Evolutionary conservation across 2,888 invertebrate species (phyloP), one percentile per base, ranked within the genome.

Genomic region (Drosophila recens): DNA sequence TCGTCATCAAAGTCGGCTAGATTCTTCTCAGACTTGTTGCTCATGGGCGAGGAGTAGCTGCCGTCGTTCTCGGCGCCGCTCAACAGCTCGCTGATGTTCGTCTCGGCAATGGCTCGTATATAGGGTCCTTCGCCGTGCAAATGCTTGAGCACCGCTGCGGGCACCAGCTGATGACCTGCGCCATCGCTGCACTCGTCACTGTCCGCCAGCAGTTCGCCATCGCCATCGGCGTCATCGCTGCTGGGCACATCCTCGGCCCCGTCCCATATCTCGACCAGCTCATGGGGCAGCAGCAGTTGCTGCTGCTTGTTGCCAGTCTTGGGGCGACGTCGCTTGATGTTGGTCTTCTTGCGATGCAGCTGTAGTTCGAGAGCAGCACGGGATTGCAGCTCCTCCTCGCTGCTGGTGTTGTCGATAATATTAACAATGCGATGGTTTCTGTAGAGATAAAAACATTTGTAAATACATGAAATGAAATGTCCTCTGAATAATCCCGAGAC

Each of bases 1-100:
- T 98, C 98, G 5, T 98, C 98, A 89, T 98, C 98, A 89, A 98
- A 96, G 92, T 98, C 98, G 0, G 97, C 97, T 95, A 98, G 96
- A 92, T 98, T 98, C 82, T 98, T 97, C 87, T 98, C 98, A 2
- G 98, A 98, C 93, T 98, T 98, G 82, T 97, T 97, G 72, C 97
- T 98, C 93, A 97, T 95, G 36, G 97, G 95, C 0, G 98, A 98
- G n/a, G 98, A 98, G 82, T 97, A 97, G 89, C 97, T 97, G n/a
- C 97, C 97, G 87, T 96, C 96, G 64, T 95, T 95, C 82, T 96
- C 96, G 61, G 95, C 95, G 0, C 95, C 95, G 75, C 94, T 94
- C 6, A 93, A 67, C 36, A 93, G 80, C 48, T 93, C 92, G 59
- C 92, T 92, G 5, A 93, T 90, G 64, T 93, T 91, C 10, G 91